Base-by-base conservation (phyloP, 2,113 vertebrate species). In the Calypte anna region DNA sequence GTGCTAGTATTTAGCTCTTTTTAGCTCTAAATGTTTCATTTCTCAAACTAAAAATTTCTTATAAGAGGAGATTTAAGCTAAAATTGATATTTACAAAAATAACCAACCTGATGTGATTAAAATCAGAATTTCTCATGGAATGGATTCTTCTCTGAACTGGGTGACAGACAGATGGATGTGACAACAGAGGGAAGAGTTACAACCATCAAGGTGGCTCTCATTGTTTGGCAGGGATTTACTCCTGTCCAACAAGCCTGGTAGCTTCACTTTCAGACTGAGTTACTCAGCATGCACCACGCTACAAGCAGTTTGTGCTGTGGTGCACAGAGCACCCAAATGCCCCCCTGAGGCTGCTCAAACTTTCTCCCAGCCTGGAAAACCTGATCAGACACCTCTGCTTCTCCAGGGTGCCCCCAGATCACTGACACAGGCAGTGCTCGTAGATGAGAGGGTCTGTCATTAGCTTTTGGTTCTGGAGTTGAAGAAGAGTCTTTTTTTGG, bases 161-260 rank as follows among this genome's bases (percentile, higher is more conserved):
- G 16, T 94, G 94, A 95, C 93, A 96, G 95, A 74, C 85, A 92
- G 96, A 96, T 94, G 93, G 94, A 95, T 96, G 93, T 94, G 95
- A 95, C 94, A 96, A 95, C 92, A 96, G 88, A 77, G 83, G 54
- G 81, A 78, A 86, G 89, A 96, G 80, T 95, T 95, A 93, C 17
- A 90, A 81, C 86, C 88, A 89, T 96, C 90, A 96, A 17, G 5
- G 58, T 93, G 90, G 96, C 82, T 90, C 70, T 95, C 80, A 82
- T 90, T 90, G 88, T 88, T 72, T 93, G 94, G 91, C 93, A 96
- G 88, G 92, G 93, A 94, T 94, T 96, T 96, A 92, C 92, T 86
- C 33, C 86, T 94, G 70, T 82, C 91, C 88, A 86, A 79, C 63
- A 91, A 84, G 90, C 92, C 91, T 95, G 88, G 82, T 93, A 90